These are phyloP conservation scores for Azemiops feae DNA, from an alignment of 2,113 vertebrate genomes.

Conservation along the genomic window DNA sequence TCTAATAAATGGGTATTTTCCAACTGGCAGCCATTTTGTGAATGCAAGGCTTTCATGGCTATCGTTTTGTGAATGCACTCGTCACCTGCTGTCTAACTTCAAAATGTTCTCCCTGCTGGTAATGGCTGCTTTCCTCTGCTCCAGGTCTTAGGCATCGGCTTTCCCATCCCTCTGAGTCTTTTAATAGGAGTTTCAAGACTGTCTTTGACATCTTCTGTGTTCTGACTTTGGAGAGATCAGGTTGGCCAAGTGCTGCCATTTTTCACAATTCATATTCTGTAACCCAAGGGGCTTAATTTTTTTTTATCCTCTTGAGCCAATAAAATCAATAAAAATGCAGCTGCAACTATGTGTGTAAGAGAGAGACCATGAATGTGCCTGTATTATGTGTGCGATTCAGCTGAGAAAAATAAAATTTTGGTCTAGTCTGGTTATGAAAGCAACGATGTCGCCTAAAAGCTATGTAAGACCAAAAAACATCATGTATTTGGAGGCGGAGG, in stretches of 20 bases:
- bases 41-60: neutral
- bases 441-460: slow-evolving; percentile 66
- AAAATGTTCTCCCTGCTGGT: neutral
- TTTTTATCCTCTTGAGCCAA: slow-evolving; percentile 35
- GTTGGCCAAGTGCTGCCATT: neutral
- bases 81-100: neutral
- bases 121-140: neutral
- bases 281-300: slow-evolving; percentile 19
- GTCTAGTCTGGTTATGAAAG: slow-evolving; percentile 51
- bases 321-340: neutral
- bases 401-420: slow-evolving; percentile 46
- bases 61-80: neutral
- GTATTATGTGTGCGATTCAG: slow-evolving; percentile 32
- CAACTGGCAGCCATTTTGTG: neutral
- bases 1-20: neutral
- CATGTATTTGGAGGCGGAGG: neutral
- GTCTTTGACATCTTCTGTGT: neutral
- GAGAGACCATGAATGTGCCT: neutral
- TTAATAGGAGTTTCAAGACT: neutral
- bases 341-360: slow-evolving; percentile 17
- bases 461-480: slow-evolving; percentile 60
- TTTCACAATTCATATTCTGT: neutral
- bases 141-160: neutral
- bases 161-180: neutral
- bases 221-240: neutral